These are phyloP conservation scores for Zaprionus capensis DNA, from an alignment of 1,140 invertebrate genomes.

Conservation along the genomic window DNA sequence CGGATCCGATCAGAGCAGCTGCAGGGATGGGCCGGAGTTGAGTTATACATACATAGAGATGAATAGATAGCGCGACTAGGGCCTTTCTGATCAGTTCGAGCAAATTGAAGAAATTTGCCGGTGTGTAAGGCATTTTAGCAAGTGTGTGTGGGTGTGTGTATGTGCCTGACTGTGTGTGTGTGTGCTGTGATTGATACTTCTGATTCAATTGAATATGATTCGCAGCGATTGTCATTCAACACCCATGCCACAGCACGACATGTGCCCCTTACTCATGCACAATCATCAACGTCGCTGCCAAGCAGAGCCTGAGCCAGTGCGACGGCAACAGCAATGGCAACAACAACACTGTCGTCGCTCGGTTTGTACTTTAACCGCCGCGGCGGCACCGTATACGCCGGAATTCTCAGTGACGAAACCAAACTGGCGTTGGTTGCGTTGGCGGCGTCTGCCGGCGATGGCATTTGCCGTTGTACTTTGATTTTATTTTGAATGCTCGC, in stretches of 20 bases:
- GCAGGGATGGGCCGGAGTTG: slow-evolving; percentile 14
- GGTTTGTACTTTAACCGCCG: slow-evolving; percentile 52
- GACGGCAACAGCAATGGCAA: slow-evolving; percentile 1
- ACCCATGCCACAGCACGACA: slow-evolving; percentile 40
- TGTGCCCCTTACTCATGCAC: slow-evolving; percentile 41
- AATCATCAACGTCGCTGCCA: slow-evolving; percentile 37
- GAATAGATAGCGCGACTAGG: not conserved
- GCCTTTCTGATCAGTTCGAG: not conserved
- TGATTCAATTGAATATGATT: slow-evolving; percentile 47
- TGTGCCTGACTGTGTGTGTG: not conserved
- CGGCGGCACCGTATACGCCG: slow-evolving; percentile 55
- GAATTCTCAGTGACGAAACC: slow-evolving; percentile 79
- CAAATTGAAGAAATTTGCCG: slow-evolving; percentile 35
- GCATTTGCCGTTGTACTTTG: slow-evolving; percentile 64
- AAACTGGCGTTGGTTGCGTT: slow-evolving; percentile 28
- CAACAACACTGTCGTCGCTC: not conserved
- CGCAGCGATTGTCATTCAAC: slow-evolving; percentile 57
- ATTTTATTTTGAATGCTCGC: slow-evolving; percentile 49
- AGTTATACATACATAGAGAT: not conserved
- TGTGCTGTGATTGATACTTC: slow-evolving; percentile 34
- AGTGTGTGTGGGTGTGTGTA: not conserved
- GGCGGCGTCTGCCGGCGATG: slow-evolving; percentile 31
- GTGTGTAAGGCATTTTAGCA: not conserved
- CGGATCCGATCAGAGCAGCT: slow-evolving; percentile 15
- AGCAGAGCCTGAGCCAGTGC: slow-evolving; percentile 36